phyloP scores from a whole-genome alignment of 2,888 invertebrate species.

The Elegia similella region DNA sequence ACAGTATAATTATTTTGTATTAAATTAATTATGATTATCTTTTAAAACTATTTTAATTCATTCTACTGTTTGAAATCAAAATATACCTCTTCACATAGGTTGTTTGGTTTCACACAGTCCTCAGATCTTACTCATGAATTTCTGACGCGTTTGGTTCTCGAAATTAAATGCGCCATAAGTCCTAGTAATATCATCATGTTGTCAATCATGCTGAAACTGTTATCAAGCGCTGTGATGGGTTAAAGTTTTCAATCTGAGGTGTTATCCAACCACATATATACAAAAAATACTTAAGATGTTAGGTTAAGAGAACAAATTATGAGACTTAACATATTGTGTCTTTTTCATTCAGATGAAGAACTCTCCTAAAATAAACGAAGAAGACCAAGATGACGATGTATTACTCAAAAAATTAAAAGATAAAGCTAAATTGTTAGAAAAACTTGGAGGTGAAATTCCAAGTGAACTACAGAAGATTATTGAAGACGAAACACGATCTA shows the following conservation, averaged over 20 bases:
- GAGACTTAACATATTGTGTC: neutral
- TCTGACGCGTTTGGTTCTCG: constrained; percentile 36
- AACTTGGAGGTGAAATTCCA: constrained; percentile 78
- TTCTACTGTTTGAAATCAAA: constrained; percentile 6
- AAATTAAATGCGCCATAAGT: constrained; percentile 26
- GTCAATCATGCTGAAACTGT: constrained; percentile 41
- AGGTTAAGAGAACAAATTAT: neutral
- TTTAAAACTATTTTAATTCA: constrained; percentile 29
- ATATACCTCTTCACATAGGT: neutral
- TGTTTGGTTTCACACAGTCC: constrained; percentile 29
- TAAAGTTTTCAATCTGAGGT: constrained; percentile 79
- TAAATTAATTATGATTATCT: constrained; percentile 24
- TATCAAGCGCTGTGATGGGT: constrained; percentile 64
- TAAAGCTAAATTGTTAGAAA: constrained; percentile 76
- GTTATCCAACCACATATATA: neutral
- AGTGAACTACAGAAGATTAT: constrained; percentile 72
- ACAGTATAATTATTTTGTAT: constrained; percentile 19
- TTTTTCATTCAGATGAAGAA: constrained; percentile 34
- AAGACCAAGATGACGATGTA: constrained; percentile 62
- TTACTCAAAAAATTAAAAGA: constrained; percentile 68
- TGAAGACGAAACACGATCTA: constrained; percentile 50
- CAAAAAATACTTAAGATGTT: neutral
- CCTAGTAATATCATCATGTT: constrained; percentile 25
- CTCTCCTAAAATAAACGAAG: constrained; percentile 40
- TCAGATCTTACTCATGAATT: constrained; percentile 25